A percentile compares a stretch with the other conserved stretches of the same genome.
phyloP scores from a whole-genome alignment of 2,888 invertebrate species.

The Ophion slaviceki region DNA sequence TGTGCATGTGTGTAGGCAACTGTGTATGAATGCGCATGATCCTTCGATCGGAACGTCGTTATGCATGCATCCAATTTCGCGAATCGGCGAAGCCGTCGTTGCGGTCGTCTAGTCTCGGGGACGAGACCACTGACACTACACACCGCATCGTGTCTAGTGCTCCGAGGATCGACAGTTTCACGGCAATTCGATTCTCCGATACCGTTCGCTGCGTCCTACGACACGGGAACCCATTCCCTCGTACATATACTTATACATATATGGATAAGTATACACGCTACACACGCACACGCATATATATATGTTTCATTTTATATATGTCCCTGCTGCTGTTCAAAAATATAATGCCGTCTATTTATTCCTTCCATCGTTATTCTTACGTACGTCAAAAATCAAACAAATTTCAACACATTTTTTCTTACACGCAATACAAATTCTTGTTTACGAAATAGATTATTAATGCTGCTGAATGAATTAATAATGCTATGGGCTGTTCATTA shows the following conservation, averaged over 20 bases:
- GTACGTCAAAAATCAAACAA: no score
- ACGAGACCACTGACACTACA: constrained; percentile 55
- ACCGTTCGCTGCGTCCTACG: constrained; percentile 49
- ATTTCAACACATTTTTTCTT: no score
- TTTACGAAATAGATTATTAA: no score
- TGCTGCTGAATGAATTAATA: no score
- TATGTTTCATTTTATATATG: neutral
- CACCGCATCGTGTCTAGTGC: constrained; percentile 39
- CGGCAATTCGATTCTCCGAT: constrained; percentile 65
- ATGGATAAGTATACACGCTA: neutral
- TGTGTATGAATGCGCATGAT: constrained; percentile 30
- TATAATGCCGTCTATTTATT: no score
- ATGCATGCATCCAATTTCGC: constrained; percentile 64
- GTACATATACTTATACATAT: neutral
- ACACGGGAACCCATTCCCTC: neutral
- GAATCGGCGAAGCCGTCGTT: constrained; percentile 65
- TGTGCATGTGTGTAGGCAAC: neutral
- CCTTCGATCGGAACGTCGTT: constrained; percentile 55
- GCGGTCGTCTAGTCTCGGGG: constrained; percentile 57
- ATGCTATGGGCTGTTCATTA: no score
- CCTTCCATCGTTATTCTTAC: no score
- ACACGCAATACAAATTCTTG: no score
- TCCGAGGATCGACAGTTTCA: constrained; percentile 65
- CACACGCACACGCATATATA: no score
- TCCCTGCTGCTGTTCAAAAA: no score